A percentile compares a stretch with the other conserved stretches of the same genome.
These are phyloP conservation scores for Yoshiicerus persimilis DNA, from an alignment of 1,140 invertebrate species.

Conservation along the genomic window DNA sequence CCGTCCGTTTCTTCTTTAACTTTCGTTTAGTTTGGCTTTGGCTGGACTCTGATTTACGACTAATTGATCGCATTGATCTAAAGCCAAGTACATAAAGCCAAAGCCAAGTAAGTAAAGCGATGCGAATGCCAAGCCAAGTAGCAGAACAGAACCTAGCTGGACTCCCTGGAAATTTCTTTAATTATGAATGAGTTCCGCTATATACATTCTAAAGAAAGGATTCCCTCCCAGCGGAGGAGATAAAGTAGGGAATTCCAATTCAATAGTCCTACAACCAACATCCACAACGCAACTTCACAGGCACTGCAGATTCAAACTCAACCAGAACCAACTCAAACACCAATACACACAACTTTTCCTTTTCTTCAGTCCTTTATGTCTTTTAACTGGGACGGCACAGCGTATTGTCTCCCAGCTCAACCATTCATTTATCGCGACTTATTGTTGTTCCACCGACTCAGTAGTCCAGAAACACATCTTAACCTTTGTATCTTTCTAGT, in stretches of 20 bases:
- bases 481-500: not conserved
- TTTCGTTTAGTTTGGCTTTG: not conserved
- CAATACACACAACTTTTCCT: not conserved
- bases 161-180: conserved; percentile 1
- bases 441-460: not conserved
- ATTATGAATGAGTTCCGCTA: conserved; percentile 2
- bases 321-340: not conserved
- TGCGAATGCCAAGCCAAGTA: too few species aligned
- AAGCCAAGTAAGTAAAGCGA: not conserved
- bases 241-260: not conserved
- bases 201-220: not conserved
- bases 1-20: not conserved
- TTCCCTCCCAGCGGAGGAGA: not conserved
- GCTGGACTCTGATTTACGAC: not conserved
- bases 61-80: conserved; percentile 18
- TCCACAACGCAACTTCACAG: not conserved
- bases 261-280: not conserved
- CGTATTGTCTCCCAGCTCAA: not conserved
- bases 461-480: not conserved
- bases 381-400: not conserved
- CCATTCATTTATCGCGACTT: not conserved
- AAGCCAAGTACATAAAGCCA: not conserved
- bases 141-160: not conserved
- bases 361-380: not conserved
- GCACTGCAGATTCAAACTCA: too few species aligned